Percentiles rank a stretch among this genome's conserved stretches.
Conservation (phyloP, 2,888 invertebrate genomes). For the Eupithecia pulchellata region DNA sequence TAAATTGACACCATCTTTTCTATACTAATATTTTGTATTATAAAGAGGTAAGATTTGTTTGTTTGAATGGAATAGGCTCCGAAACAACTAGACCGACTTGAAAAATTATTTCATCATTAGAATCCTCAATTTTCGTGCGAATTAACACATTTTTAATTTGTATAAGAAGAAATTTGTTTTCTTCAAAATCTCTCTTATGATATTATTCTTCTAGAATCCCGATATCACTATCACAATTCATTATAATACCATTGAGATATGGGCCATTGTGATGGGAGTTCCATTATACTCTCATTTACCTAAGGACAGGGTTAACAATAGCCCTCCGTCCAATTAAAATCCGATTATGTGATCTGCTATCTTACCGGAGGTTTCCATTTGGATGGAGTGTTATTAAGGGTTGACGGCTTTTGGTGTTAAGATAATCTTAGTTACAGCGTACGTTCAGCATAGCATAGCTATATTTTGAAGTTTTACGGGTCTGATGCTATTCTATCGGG, state of each 20-base stretch:
- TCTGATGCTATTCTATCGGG: too few relatives aligned
- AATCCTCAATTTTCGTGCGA: too few relatives aligned
- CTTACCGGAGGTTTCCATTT: constrained; percentile 12
- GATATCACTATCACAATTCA: constrained; percentile 74
- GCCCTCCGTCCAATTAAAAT: constrained; percentile 55
- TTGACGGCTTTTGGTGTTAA: constrained; percentile 19
- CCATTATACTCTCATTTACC: constrained; percentile 75
- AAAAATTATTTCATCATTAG: too few relatives aligned
- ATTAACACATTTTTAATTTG: background rate
- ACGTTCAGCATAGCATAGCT: background rate
- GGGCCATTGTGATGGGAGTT: constrained; percentile 64
- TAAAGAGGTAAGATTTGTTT: too few relatives aligned
- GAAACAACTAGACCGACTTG: too few relatives aligned
- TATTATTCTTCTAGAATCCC: background rate
- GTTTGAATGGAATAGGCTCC: too few relatives aligned
- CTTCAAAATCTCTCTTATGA: constrained; percentile 6
- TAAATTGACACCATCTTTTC: background rate
- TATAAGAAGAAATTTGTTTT: background rate
- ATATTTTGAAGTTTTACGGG: too few relatives aligned
- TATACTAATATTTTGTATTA: too few relatives aligned
- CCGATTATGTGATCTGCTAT: constrained; percentile 45
- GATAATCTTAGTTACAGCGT: background rate
- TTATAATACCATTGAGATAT: constrained; percentile 75
- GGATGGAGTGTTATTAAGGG: constrained; percentile 20
- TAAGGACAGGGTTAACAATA: constrained; percentile 59